A percentile compares a stretch with the other conserved stretches of the same genome.
These are phyloP conservation scores for Heliconius erato DNA, from an alignment of 2,888 invertebrate species.

Conservation along the genomic window DNA sequence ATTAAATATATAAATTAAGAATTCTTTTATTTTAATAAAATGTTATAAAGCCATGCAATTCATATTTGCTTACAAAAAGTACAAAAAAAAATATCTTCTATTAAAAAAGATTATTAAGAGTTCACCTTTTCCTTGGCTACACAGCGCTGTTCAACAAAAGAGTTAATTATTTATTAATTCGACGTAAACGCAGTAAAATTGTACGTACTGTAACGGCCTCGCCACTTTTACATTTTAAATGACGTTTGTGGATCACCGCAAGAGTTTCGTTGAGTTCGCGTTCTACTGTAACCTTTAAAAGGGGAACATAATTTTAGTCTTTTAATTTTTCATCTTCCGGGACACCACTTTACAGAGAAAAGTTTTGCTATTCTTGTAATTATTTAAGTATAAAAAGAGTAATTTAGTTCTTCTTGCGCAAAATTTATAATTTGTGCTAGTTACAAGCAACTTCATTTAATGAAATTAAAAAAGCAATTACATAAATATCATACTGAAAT, in stretches of 20 bases:
- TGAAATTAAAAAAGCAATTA: neutral
- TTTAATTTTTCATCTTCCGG: slow-evolving; percentile 28
- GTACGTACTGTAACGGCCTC: slow-evolving; percentile 40
- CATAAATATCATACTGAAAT: neutral
- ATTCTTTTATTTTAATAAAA: no score
- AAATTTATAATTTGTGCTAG: no score
- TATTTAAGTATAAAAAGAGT: slow-evolving; percentile 9
- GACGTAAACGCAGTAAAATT: slow-evolving; percentile 42
- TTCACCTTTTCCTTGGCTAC: neutral
- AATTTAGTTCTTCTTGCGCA: neutral
- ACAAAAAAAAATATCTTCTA: no score
- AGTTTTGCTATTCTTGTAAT: slow-evolving; percentile 7
- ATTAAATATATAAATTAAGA: neutral
- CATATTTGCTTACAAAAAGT: no score
- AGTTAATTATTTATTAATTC: slow-evolving; percentile 43
- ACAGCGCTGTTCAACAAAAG: slow-evolving; percentile 21
- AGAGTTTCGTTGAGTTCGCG: slow-evolving; percentile 42
- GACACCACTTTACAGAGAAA: slow-evolving; percentile 1
- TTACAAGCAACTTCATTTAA: no score
- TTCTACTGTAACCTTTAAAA: slow-evolving; percentile 28
- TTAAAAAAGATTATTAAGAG: neutral
- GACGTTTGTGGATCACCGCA: slow-evolving; percentile 52
- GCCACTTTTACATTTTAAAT: slow-evolving; percentile 50
- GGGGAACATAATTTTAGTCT: slow-evolving; percentile 24
- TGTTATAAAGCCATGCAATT: no score